These are phyloP conservation scores for Drosophila ficusphila DNA, from an alignment of 1,140 invertebrate species.

Conservation along the genomic window DNA sequence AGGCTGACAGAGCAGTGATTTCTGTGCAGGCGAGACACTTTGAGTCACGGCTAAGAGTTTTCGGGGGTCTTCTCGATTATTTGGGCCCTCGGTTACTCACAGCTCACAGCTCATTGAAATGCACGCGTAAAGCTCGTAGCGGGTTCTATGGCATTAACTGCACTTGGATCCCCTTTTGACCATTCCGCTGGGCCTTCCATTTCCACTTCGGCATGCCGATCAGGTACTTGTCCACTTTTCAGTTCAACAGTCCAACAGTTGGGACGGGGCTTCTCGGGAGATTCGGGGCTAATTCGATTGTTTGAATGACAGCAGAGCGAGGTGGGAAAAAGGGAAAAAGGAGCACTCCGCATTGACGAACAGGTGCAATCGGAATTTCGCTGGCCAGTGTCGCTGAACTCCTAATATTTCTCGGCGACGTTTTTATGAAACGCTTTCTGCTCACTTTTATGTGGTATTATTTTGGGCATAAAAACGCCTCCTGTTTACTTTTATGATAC, in stretches of 20 bases:
- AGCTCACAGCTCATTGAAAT: conserved; percentile 67
- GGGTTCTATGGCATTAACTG: conserved; percentile 67
- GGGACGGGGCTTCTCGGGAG: neutral
- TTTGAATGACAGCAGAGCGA: conserved; percentile 12
- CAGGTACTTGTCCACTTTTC: conserved; percentile 35
- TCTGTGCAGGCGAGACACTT: conserved; percentile 5
- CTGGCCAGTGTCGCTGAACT: conserved; percentile 20
- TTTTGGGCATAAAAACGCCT: neutral
- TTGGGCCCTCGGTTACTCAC: conserved; percentile 40
- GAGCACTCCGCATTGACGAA: conserved; percentile 3
- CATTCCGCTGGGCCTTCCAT: neutral
- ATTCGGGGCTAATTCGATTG: conserved; percentile 41
- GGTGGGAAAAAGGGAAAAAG: too few relatives aligned
- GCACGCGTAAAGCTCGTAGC: conserved; percentile 67
- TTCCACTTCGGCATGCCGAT: conserved; percentile 24
- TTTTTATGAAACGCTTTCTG: neutral
- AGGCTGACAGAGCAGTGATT: neutral
- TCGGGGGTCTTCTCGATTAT: conserved; percentile 34
- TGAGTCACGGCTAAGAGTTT: conserved; percentile 8
- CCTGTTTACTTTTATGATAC: neutral
- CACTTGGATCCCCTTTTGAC: conserved; percentile 16
- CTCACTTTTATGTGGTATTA: neutral
- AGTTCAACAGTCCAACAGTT: too few relatives aligned
- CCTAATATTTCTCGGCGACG: neutral
- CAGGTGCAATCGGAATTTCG: conserved; percentile 17